A percentile compares a stretch with the other conserved stretches of the same genome.
Evolutionary conservation across 2,888 invertebrate species (phyloP).

Genomic region (Julus scanicus): DNA sequence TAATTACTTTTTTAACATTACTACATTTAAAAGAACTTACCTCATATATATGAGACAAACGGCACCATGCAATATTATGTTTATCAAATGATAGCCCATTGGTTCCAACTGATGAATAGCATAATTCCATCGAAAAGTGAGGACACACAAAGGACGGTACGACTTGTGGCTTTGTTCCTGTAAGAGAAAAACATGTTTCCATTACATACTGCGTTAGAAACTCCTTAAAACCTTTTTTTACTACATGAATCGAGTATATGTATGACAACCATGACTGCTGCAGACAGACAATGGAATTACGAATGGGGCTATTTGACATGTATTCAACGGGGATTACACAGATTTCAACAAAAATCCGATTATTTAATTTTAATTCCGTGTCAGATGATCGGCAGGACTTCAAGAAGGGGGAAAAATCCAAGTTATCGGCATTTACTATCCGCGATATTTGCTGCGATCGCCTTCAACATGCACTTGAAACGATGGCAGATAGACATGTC

Average conservation of each 20-base stretch:
- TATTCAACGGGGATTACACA: slow-evolving; percentile 35
- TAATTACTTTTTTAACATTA: no score
- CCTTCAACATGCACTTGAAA: neutral
- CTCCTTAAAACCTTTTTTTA: neutral
- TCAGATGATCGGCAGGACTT: neutral
- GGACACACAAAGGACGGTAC: slow-evolving; percentile 92
- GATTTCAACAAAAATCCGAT: slow-evolving; percentile 37
- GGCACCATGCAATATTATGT: slow-evolving; percentile 87
- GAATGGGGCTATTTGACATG: neutral
- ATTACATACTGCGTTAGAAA: neutral
- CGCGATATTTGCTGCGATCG: neutral
- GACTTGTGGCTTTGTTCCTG: slow-evolving; percentile 99
- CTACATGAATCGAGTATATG: neutral
- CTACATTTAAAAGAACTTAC: slow-evolving; percentile 71
- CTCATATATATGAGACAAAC: slow-evolving; percentile 92
- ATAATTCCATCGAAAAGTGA: slow-evolving; percentile 96
- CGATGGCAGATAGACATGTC: slow-evolving; percentile 41
- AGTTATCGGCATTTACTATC: neutral
- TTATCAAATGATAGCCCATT: slow-evolving; percentile 92
- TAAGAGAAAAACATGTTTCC: slow-evolving; percentile 60
- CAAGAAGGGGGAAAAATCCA: neutral
- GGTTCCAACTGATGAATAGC: slow-evolving; percentile 88
- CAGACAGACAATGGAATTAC: neutral
- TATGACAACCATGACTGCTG: neutral
- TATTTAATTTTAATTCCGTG: slow-evolving; percentile 28